A percentile compares a stretch with the other conserved stretches of the same genome.
phyloP scores from a whole-genome alignment of 53 echinoderm and acorn worm genomes.

The Arbacia lixula region DNA sequence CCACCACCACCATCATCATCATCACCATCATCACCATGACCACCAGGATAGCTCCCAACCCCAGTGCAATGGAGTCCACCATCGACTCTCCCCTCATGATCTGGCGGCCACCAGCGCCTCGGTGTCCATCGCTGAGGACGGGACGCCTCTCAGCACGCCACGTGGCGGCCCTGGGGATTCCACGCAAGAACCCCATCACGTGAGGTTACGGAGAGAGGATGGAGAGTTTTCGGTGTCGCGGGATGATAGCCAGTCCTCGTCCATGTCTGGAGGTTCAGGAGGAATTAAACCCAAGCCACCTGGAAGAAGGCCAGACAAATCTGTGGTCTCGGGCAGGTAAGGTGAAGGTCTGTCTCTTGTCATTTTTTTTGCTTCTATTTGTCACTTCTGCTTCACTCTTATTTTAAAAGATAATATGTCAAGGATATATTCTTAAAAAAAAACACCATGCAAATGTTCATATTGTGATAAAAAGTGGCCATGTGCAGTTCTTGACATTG shows the following conservation, averaged over 20 bases:
- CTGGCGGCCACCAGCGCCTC: constrained; percentile 84
- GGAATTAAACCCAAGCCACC: constrained; percentile 93
- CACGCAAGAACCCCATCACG: not conserved
- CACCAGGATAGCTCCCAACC: constrained; percentile 50
- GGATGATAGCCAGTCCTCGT: constrained; percentile 94
- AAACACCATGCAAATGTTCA: no score
- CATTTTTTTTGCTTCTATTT: not conserved
- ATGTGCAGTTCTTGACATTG: no score
- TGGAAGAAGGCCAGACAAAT: constrained; percentile 81
- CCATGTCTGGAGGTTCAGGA: constrained; percentile 87
- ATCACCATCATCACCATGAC: constrained; percentile 20
- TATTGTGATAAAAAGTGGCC: no score
- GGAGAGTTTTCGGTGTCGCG: constrained; percentile 52
- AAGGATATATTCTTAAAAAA: no score
- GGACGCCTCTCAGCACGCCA: constrained; percentile 66
- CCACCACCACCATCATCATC: constrained; percentile 17
- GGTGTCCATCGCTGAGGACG: constrained; percentile 82
- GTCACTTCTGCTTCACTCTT: not conserved
- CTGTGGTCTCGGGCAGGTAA: constrained; percentile 87
- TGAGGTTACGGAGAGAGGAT: constrained; percentile 15
- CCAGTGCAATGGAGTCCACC: constrained; percentile 47
- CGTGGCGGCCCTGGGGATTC: constrained; percentile 48
- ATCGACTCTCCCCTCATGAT: constrained; percentile 60
- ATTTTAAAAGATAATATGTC: no score
- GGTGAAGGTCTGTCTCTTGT: not conserved